phyloP scores from a whole-genome alignment of 2,797 vertebrate species.

The Coracias cyanogaster region DNA sequence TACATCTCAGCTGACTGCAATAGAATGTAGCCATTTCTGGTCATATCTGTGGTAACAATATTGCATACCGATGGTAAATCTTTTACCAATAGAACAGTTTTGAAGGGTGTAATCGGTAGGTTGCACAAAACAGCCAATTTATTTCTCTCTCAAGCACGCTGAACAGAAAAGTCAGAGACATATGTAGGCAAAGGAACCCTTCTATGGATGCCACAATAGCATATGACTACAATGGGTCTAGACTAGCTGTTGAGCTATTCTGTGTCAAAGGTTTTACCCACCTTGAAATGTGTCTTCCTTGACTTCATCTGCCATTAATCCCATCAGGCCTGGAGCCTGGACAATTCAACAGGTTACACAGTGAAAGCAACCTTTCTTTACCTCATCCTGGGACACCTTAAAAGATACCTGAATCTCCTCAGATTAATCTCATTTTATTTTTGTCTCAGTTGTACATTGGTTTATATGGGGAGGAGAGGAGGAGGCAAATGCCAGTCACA shows the following conservation, averaged over 20 bases:
- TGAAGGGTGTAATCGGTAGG: not conserved
- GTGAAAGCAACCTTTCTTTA: not conserved
- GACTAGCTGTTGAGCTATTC: not conserved
- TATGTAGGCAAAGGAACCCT: not conserved
- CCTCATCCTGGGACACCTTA: not conserved
- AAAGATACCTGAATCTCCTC: not conserved
- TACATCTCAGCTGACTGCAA: not conserved
- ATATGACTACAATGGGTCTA: not conserved
- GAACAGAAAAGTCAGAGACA: not conserved
- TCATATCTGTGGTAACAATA: not conserved
- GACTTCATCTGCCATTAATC: not conserved
- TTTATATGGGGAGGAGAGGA: not conserved
- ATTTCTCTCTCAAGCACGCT: not conserved
- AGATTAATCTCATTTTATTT: not conserved
- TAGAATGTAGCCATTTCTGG: not conserved
- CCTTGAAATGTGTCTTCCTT: not conserved
- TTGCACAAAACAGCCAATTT: not conserved
- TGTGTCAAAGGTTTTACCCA: not conserved
- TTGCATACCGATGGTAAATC: not conserved
- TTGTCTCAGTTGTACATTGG: not conserved
- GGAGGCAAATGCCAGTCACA: not conserved
- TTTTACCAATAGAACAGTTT: not conserved
- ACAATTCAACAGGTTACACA: not conserved
- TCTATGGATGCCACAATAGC: not conserved
- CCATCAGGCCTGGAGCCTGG: not conserved